Percentiles rank a stretch among this genome's conserved stretches.
phyloP scores from a whole-genome alignment of 2,113 vertebrate genomes.

The Rhadina sibilatrix region DNA sequence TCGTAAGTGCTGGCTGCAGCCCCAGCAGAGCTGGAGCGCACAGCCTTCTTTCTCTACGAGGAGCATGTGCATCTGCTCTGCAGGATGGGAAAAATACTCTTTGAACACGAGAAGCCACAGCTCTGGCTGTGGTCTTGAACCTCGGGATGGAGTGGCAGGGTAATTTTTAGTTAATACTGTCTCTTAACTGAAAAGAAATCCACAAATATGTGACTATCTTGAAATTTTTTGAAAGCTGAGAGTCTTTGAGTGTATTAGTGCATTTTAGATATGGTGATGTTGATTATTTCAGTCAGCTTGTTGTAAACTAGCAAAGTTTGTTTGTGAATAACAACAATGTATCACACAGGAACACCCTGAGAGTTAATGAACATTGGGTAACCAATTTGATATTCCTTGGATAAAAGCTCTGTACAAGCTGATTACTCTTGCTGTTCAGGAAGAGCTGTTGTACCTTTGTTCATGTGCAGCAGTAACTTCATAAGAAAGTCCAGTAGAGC shows the following conservation, averaged over 20 bases:
- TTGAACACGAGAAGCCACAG: not conserved
- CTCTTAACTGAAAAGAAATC: not conserved
- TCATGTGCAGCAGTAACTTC: not conserved
- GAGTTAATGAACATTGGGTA: not conserved
- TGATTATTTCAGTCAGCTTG: not conserved
- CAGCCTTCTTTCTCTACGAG: not conserved
- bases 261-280: not conserved
- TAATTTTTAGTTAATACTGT: not conserved
- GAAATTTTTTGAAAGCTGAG: not conserved
- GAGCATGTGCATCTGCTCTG: fast-evolving
- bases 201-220: not conserved
- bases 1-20: fast-evolving
- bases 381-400: not conserved
- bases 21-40: not conserved
- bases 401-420: not conserved
- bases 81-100: not conserved
- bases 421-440: not conserved
- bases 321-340: not conserved
- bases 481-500: not conserved
- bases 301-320: not conserved
- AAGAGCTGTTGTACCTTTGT: not conserved
- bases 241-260: not conserved
- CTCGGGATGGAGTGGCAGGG: not conserved
- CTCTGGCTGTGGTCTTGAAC: not conserved
- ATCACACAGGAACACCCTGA: not conserved